These are phyloP conservation scores for Epinephelus cyanopodus DNA, from an alignment of 2,113 vertebrate species.

Conservation along the genomic window DNA sequence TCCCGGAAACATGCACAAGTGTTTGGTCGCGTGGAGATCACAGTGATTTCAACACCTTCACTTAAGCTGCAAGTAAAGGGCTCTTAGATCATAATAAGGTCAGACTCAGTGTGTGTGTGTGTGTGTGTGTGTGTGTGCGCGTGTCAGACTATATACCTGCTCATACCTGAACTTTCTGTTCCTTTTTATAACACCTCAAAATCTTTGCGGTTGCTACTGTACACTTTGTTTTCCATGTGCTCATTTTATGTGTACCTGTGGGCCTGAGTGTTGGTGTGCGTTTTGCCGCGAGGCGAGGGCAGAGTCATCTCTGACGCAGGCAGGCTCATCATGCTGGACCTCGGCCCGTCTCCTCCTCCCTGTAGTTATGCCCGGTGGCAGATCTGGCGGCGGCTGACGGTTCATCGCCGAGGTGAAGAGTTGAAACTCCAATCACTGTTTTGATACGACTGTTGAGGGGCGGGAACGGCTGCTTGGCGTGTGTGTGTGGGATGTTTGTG, in stretches of 20 bases:
- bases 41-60: neutral
- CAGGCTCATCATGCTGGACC: constrained; percentile 26
- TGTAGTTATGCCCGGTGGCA: constrained; percentile 50
- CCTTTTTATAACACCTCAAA: constrained; percentile 23
- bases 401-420: constrained; percentile 63
- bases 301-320: constrained; percentile 59
- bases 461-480: neutral
- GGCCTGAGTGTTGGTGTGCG: constrained; percentile 25
- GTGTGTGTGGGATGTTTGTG: constrained; percentile 4
- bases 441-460: constrained; percentile 30
- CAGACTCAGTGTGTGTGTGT: neutral
- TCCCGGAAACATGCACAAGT: neutral
- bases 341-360: constrained; percentile 57
- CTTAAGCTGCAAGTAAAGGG: neutral
- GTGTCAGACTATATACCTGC: neutral
- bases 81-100: neutral
- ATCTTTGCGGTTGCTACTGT: constrained; percentile 41
- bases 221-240: constrained; percentile 19
- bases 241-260: neutral
- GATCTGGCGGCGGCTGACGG: constrained; percentile 18
- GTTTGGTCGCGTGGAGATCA: neutral
- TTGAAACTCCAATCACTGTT: constrained; percentile 58
- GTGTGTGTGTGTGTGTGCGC: neutral
- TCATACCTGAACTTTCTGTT: constrained; percentile 30
- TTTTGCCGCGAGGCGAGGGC: constrained; percentile 10